Evolutionary conservation across 2,888 invertebrate genomes (phyloP).

Genomic region (Neocrepidodera transversa): DNA sequence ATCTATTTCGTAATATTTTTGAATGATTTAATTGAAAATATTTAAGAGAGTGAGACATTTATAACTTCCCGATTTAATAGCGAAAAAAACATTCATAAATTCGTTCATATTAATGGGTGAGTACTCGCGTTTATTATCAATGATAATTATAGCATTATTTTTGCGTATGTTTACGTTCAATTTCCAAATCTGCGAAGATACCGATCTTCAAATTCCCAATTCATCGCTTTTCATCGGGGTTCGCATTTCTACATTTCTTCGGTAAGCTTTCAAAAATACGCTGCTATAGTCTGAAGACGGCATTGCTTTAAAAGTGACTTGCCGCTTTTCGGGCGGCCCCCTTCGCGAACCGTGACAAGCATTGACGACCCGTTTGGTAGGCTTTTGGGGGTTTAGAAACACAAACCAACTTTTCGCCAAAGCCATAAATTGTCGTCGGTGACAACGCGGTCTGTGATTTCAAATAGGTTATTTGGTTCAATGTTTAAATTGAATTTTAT

Average conservation of each 20-base stretch:
- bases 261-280: conserved; percentile 31
- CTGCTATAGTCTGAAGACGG: conserved; percentile 35
- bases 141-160: too few species aligned
- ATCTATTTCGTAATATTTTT: too few species aligned
- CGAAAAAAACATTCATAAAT: too few species aligned
- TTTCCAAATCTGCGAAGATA: too few species aligned
- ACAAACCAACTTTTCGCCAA: conserved; percentile 55
- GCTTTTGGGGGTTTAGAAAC: conserved; percentile 55
- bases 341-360: conserved; percentile 39
- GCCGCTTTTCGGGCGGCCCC: conserved; percentile 48
- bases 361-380: conserved; percentile 51
- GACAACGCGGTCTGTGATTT: conserved; percentile 49
- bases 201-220: too few species aligned
- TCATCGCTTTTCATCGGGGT: not conserved
- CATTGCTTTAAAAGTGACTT: conserved; percentile 47
- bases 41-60: too few species aligned
- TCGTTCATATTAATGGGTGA: too few species aligned
- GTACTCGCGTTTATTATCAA: too few species aligned
- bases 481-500: not conserved
- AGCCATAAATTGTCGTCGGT: conserved; percentile 52
- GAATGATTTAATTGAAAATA: too few species aligned
- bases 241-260: conserved; percentile 20
- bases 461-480: conserved; percentile 42
- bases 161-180: too few species aligned
- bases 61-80: too few species aligned